phyloP scores from a whole-genome alignment of 2,113 vertebrate species.

The Sinocyclocheilus maitianheensis region DNA sequence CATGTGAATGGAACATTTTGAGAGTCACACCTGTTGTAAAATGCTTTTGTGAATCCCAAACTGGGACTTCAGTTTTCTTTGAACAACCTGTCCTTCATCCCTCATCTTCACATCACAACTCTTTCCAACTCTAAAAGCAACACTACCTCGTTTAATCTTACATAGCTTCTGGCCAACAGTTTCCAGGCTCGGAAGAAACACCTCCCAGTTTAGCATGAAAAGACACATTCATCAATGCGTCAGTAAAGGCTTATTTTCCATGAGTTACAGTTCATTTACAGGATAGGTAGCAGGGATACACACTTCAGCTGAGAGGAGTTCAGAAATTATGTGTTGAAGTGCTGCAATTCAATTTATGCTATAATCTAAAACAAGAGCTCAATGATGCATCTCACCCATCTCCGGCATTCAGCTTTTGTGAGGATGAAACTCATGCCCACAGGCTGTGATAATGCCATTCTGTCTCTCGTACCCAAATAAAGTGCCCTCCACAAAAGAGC shows the following conservation, averaged over 20 bases:
- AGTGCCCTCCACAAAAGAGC: conserved; percentile 18
- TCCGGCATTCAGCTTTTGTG: not conserved
- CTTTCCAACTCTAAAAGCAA: conserved; percentile 24
- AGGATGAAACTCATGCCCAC: conserved; percentile 26
- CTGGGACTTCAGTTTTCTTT: not conserved
- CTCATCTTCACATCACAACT: conserved; percentile 39
- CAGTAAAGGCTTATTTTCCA: conserved; percentile 43
- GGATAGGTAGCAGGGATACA: not conserved
- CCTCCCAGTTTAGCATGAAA: conserved; percentile 46
- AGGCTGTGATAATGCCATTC: conserved; percentile 23
- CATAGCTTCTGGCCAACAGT: conserved; percentile 38
- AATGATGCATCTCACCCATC: conserved; percentile 18
- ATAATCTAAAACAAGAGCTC: conserved; percentile 25
- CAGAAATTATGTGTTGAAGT: not conserved
- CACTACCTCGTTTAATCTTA: conserved; percentile 33
- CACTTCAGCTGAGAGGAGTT: not conserved
- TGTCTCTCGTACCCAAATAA: conserved; percentile 5
- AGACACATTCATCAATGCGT: conserved; percentile 17
- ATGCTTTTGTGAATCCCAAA: not conserved
- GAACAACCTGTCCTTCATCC: conserved; percentile 9
- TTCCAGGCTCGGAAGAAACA: conserved; percentile 53
- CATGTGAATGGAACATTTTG: not conserved
- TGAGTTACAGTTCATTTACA: conserved; percentile 23
- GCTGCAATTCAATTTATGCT: conserved; percentile 1
- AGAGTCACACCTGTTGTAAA: not conserved